Conservation (phyloP, 2,888 invertebrate genomes). For the Lasius platythorax region DNA sequence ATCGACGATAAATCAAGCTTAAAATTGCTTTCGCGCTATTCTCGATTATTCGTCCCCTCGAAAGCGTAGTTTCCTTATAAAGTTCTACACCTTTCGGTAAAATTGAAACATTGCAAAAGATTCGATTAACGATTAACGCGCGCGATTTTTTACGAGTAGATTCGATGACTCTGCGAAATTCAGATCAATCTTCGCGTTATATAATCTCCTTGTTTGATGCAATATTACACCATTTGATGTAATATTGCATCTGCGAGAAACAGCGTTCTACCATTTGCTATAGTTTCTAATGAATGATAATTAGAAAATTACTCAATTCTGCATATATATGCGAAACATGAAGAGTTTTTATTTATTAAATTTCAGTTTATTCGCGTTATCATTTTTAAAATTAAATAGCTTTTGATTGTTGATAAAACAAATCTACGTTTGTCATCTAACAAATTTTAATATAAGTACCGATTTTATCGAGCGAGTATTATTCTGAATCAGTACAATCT, state of each 20-base stretch:
- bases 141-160: background rate
- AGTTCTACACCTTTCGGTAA: background rate
- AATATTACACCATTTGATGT: background rate
- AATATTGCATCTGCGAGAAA: background rate
- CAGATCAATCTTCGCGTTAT: background rate
- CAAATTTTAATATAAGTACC: no score
- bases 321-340: background rate
- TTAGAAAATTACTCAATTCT: constrained; percentile 5
- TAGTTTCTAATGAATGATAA: background rate
- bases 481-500: background rate
- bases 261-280: background rate
- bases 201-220: background rate
- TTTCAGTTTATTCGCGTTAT: background rate
- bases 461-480: no score
- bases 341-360: background rate
- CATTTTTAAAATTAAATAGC: background rate
- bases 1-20: constrained; percentile 45
- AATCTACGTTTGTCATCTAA: no score
- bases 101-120: background rate
- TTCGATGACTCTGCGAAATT: background rate
- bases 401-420: background rate
- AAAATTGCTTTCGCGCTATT: constrained; percentile 40
- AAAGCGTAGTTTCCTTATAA: background rate
- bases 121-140: background rate
- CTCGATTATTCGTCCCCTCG: constrained; percentile 25